Percentiles rank a stretch among this genome's conserved stretches.
These are phyloP conservation scores for Synanceia verrucosa DNA, from an alignment of 2,797 vertebrate species.

Conservation along the genomic window DNA sequence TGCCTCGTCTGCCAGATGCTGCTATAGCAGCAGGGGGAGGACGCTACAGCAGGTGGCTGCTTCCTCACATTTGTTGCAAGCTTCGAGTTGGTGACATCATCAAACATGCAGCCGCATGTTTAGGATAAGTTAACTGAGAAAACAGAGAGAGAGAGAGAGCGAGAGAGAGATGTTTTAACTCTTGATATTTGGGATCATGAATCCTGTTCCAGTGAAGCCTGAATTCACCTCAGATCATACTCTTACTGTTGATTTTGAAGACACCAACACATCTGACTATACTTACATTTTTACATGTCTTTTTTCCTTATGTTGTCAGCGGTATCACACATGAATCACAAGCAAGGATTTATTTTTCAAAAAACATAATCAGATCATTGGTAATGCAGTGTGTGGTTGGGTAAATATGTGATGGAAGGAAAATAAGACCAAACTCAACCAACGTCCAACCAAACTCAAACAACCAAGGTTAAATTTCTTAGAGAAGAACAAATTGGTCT, in stretches of 20 bases:
- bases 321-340: too few species aligned
- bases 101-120: background rate
- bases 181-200: background rate
- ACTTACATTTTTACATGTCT: too few species aligned
- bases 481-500: too few species aligned
- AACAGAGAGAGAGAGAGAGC: fast-evolving
- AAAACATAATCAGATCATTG: too few species aligned
- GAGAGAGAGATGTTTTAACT: background rate
- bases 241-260: background rate
- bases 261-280: background rate
- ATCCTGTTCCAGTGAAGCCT: background rate
- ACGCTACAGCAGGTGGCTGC: conserved; percentile 35
- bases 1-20: conserved; percentile 30
- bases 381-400: too few species aligned
- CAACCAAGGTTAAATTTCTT: too few species aligned
- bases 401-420: too few species aligned
- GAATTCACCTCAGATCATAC: background rate
- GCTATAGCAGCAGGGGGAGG: conserved; percentile 24
- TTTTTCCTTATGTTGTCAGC: too few species aligned
- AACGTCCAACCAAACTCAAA: too few species aligned
- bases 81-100: conserved; percentile 23
- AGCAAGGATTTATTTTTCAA: too few species aligned
- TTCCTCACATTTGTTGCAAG: conserved; percentile 3
- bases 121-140: background rate
- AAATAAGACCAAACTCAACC: too few species aligned